Conservation (phyloP, 2,888 invertebrate genomes). For the Saturnia japonica region DNA sequence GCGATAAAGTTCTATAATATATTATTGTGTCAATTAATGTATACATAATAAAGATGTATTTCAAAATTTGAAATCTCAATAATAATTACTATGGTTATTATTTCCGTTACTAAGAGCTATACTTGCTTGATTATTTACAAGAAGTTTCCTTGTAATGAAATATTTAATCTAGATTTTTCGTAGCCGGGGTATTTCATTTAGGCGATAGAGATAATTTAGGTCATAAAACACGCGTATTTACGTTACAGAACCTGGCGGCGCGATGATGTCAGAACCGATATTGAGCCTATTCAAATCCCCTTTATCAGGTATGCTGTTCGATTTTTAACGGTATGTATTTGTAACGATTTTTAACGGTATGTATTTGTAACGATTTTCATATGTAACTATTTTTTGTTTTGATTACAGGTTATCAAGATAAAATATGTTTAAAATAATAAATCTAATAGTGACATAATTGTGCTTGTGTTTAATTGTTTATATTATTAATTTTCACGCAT, state of each 20-base stretch:
- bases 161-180: background rate
- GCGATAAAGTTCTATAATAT: too few relatives aligned
- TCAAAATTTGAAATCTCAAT: too few relatives aligned
- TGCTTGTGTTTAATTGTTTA: too few relatives aligned
- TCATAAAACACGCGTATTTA: conserved; percentile 41
- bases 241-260: conserved; percentile 71
- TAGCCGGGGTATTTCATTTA: conserved; percentile 6
- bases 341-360: background rate
- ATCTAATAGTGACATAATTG: too few relatives aligned
- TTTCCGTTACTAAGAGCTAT: too few relatives aligned
- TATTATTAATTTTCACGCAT: too few relatives aligned
- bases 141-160: background rate
- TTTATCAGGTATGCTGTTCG: conserved; percentile 67
- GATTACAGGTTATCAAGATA: background rate
- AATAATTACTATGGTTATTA: too few relatives aligned
- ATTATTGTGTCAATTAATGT: too few relatives aligned
- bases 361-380: background rate
- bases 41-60: too few relatives aligned
- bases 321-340: background rate
- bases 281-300: conserved; percentile 79
- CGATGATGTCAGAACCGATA: conserved; percentile 75
- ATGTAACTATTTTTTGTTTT: background rate
- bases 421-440: background rate
- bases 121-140: too few relatives aligned
- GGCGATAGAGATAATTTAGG: background rate